These are phyloP conservation scores for Synodontis membranacea DNA, from an alignment of 2,113 vertebrate genomes.

Conservation along the genomic window DNA sequence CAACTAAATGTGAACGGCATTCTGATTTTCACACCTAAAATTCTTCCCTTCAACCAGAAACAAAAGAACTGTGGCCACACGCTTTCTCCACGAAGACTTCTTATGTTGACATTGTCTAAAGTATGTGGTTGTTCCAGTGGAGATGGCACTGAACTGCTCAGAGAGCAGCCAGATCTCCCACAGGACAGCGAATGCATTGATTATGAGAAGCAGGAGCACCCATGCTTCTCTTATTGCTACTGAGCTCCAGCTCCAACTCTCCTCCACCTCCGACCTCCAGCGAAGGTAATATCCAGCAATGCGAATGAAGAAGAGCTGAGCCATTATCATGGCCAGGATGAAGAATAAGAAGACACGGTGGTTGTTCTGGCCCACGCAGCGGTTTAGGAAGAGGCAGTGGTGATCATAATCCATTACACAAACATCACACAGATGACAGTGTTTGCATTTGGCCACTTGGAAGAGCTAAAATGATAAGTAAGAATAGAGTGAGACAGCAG, in stretches of 20 bases:
- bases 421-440: constrained; percentile 76
- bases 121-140: constrained; percentile 71
- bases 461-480: constrained; percentile 64
- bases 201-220: constrained; percentile 66
- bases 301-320: constrained; percentile 53
- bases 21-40: neutral
- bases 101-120: constrained; percentile 59
- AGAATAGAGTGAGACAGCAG: neutral
- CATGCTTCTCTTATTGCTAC: constrained; percentile 69
- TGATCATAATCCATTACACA: constrained; percentile 80
- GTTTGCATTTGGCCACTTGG: constrained; percentile 72
- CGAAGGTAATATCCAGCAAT: constrained; percentile 58
- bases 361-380: constrained; percentile 73
- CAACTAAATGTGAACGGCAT: constrained; percentile 38
- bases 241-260: constrained; percentile 52
- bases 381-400: constrained; percentile 80
- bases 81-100: constrained; percentile 56
- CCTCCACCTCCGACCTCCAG: constrained; percentile 34
- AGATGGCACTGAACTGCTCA: constrained; percentile 72
- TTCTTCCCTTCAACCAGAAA: constrained; percentile 70
- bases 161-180: constrained; percentile 75
- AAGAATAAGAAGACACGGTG: constrained; percentile 75
- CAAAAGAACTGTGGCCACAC: constrained; percentile 57
- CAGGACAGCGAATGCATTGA: constrained; percentile 69
- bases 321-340: constrained; percentile 58